Base-by-base conservation (phyloP, 2,113 vertebrate species). In the Labrus mixtus region DNA sequence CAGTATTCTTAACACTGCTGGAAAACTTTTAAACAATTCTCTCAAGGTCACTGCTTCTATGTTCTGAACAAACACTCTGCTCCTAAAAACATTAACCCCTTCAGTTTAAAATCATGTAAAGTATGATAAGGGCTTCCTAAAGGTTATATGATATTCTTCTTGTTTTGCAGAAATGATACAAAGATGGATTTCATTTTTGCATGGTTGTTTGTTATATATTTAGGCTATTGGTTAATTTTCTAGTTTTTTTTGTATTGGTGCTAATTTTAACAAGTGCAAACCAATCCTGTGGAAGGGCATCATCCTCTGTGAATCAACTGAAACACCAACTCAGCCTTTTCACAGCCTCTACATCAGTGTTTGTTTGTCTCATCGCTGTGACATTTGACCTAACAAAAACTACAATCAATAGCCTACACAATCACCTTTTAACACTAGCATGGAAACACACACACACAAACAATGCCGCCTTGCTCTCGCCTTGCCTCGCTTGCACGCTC, bases 311-410 rank as follows among this genome's bases (percentile, higher is more conserved):
- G 50, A 68, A 69, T 73, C 53, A 73, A 29, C 17, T 17, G 63
- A 73, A 80, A 43, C 57, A 81, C 65, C 64, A 53, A 22, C 86
- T 88, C 86, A 89, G 87, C 71, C 78, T 72, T 93, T 79, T 69
- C 45, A 19, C 8, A 13, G 63, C 36, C 58, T 58, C 73, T 16
- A 10, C 61, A 61, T 57, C 60, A 4, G 29, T 51, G 22, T 75
- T 68, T 82, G 72, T 82, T 86, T 86, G 70, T 81, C 19, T 82
- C 73, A 79, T 23, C 70, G 63, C 48, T 0, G 17, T 84, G 81
- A 83, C 84, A 76, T 83, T 80, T 79, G 84, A 83, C 82, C 75
- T 8, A 68, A 82, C 74, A 37, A 41, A 41, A 61, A 74, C 66
- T 22, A 73, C 60, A 83, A 82, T 79, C 76, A 70, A 59, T 68